phyloP scores from a whole-genome alignment of 2,113 vertebrate species.

The Callopanchax toddi region DNA sequence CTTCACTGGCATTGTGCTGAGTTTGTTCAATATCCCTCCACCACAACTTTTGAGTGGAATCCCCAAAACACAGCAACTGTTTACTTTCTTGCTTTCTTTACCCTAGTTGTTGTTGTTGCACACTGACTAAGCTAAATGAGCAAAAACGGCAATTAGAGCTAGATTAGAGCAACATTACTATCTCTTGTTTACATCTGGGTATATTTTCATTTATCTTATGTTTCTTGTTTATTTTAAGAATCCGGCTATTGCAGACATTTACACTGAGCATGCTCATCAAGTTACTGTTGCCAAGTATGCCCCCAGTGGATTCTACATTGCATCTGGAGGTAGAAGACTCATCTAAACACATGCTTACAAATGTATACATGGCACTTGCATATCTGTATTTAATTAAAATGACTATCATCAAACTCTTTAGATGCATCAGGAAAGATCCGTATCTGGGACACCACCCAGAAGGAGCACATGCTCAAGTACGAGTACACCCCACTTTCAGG shows the following conservation, averaged over 20 bases:
- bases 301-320: constrained; percentile 96
- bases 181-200: too few relatives aligned
- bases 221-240: constrained; percentile 80
- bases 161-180: too few relatives aligned
- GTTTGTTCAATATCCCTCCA: too few relatives aligned
- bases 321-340: constrained; percentile 88
- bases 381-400: background rate
- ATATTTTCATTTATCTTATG: too few relatives aligned
- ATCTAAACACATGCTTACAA: background rate
- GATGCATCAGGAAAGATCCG: constrained; percentile 92
- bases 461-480: constrained; percentile 94
- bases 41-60: too few relatives aligned
- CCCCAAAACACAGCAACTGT: too few relatives aligned
- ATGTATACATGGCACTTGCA: background rate
- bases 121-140: too few relatives aligned
- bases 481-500: constrained; percentile 94
- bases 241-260: constrained; percentile 93
- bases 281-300: constrained; percentile 94
- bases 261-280: constrained; percentile 94
- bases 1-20: too few relatives aligned
- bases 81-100: too few relatives aligned
- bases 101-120: too few relatives aligned
- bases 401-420: constrained; percentile 47
- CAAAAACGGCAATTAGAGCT: too few relatives aligned
- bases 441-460: constrained; percentile 99